Percentiles rank a stretch among this genome's conserved stretches.
Evolutionary conservation across 1,140 invertebrate species (phyloP).

Genomic region (Bombus huntii): DNA sequence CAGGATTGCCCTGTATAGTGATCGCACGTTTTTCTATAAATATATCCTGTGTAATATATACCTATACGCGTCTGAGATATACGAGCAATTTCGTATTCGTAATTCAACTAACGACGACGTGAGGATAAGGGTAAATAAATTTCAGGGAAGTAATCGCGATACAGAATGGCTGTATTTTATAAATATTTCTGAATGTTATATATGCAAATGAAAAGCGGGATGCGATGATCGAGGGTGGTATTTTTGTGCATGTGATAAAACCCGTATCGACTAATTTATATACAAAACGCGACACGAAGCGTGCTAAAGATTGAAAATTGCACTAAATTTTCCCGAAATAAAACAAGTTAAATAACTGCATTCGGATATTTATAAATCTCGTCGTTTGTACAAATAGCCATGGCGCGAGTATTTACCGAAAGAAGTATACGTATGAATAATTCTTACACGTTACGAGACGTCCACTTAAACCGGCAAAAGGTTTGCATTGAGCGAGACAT

Average conservation of each 20-base stretch:
- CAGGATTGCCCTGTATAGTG: background rate
- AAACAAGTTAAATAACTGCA: background rate
- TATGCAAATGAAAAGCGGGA: background rate
- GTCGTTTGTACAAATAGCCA: background rate
- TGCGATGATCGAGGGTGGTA: background rate
- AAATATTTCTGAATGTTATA: background rate
- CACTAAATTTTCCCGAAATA: background rate
- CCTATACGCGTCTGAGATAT: background rate
- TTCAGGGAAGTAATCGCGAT: too few species aligned
- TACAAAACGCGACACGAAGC: background rate
- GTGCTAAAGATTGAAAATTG: background rate
- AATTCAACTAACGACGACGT: too few species aligned
- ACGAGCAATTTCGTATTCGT: background rate
- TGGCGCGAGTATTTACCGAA: background rate
- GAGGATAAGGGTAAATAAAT: background rate
- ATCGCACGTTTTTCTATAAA: background rate
- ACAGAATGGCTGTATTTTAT: background rate
- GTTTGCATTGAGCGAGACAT: background rate
- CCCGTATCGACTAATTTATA: background rate
- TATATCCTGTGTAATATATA: background rate
- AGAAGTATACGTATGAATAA: background rate
- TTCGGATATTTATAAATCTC: background rate
- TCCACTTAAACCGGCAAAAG: too few species aligned
- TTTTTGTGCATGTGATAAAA: background rate
- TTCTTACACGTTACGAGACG: background rate